phyloP scores from a whole-genome alignment of 2,797 vertebrate genomes.

The Crocodylus rhombifer region DNA sequence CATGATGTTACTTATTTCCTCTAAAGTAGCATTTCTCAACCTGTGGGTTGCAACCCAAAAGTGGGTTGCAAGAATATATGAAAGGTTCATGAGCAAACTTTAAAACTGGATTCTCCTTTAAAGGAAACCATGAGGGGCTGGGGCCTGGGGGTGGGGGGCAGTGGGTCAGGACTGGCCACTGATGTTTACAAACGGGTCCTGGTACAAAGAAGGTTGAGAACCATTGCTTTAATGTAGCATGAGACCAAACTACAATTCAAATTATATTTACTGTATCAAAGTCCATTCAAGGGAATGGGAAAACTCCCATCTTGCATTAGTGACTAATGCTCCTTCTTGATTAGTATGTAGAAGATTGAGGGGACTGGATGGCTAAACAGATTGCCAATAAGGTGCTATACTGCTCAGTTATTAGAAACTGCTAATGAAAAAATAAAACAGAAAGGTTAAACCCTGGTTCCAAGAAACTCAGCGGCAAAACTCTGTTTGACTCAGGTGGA shows the following conservation, averaged over 20 bases:
- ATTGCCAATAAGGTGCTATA: constrained; percentile 16
- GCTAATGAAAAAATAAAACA: constrained; percentile 25
- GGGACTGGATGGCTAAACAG: constrained; percentile 11
- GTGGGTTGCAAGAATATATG: no score
- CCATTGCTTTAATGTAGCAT: neutral
- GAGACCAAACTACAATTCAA: constrained; percentile 8
- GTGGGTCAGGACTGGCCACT: no score
- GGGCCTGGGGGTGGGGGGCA: no score
- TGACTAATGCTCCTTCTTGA: neutral
- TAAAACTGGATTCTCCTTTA: no score
- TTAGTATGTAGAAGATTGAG: neutral
- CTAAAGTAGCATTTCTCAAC: neutral
- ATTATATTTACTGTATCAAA: neutral
- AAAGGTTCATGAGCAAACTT: no score
- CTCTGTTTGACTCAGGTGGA: neutral
- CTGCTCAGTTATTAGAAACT: neutral
- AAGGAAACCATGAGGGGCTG: no score
- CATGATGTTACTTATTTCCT: neutral
- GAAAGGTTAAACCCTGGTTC: neutral
- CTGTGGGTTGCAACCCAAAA: no score
- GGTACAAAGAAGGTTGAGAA: no score
- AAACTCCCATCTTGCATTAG: neutral
- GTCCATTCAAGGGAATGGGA: neutral
- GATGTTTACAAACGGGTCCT: no score
- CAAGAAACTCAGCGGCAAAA: neutral